Percentiles rank a stretch among this genome's conserved stretches.
Conservation (phyloP, 2,113 vertebrate species). For the Nothoprocta pentlandii region DNA sequence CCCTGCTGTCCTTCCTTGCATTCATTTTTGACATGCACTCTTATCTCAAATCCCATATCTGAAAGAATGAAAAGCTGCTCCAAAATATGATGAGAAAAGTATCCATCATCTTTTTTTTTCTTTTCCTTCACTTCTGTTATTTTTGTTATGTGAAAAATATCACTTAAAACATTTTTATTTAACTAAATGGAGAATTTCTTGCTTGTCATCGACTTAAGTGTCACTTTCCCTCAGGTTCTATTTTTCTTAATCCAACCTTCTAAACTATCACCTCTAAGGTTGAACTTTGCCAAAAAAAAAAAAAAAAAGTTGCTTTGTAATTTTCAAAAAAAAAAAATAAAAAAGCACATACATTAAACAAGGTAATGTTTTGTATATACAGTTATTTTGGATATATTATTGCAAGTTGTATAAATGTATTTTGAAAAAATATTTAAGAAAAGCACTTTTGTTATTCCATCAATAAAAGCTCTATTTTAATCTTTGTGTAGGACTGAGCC, state of each 20-base stretch:
- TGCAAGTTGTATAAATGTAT: constrained; percentile 96
- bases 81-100: constrained; percentile 42
- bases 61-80: constrained; percentile 78
- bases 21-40: constrained; percentile 82
- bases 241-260: constrained; percentile 80
- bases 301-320: constrained; percentile 82
- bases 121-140: constrained; percentile 78
- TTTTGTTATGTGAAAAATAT: constrained; percentile 82
- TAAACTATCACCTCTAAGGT: constrained; percentile 81
- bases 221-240: constrained; percentile 86
- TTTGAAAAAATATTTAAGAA: constrained; percentile 93
- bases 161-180: constrained; percentile 76
- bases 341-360: constrained; percentile 86
- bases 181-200: constrained; percentile 74
- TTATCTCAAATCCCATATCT: constrained; percentile 65
- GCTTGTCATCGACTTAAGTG: constrained; percentile 79
- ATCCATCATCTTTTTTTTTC: constrained; percentile 48
- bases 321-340: constrained; percentile 69
- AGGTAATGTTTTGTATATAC: constrained; percentile 89
- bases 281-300: constrained; percentile 81
- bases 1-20: constrained; percentile 75
- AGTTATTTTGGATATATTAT: constrained; percentile 98
- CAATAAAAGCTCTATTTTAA: constrained; percentile 98
- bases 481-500: constrained; percentile 80
- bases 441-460: constrained; percentile 97